Percentiles rank a stretch among this genome's conserved stretches.
Evolutionary conservation across 2,888 invertebrate genomes (phyloP).

Genomic region (Amblyteles armatorius): DNA sequence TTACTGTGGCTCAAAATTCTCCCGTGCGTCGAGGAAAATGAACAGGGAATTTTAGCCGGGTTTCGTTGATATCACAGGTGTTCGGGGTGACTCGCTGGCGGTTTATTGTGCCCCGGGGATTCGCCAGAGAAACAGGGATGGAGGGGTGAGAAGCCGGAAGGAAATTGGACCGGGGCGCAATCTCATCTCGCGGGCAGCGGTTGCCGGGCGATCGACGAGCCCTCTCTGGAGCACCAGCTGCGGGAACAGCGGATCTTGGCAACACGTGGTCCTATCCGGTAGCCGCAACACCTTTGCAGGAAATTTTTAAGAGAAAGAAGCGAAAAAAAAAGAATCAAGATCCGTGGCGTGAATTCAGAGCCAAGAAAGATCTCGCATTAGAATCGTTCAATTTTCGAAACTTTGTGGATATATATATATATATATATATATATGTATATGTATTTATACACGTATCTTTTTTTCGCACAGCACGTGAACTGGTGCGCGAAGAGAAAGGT

Average conservation of each 20-base stretch:
- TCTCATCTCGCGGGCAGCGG: conserved; percentile 30
- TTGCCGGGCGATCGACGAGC: conserved; percentile 20
- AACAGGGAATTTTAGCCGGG: conserved; percentile 2
- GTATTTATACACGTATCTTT: no score
- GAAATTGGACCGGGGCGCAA: conserved; percentile 36
- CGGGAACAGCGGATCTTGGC: conserved; percentile 13
- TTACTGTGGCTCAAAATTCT: background rate
- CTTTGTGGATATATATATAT: background rate
- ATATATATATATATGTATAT: background rate
- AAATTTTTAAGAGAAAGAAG: background rate
- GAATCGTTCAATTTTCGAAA: conserved; percentile 24
- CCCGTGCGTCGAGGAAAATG: background rate
- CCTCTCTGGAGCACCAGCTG: conserved; percentile 15
- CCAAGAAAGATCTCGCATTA: background rate
- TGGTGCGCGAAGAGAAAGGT: conserved; percentile 53
- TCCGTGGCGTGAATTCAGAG: background rate
- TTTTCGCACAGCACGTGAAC: conserved; percentile 15
- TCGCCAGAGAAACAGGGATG: background rate
- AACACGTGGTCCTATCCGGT: conserved; percentile 40
- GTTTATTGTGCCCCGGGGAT: conserved; percentile 22
- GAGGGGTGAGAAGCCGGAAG: conserved; percentile 31
- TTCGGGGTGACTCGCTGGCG: conserved; percentile 6
- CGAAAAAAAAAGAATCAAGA: background rate
- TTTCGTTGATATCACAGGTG: conserved; percentile 21
- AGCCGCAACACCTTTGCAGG: background rate